Percentiles rank a stretch among this genome's conserved stretches.
These are phyloP conservation scores for Carabus problematicus DNA, from an alignment of 2,888 invertebrate genomes.

Conservation along the genomic window DNA sequence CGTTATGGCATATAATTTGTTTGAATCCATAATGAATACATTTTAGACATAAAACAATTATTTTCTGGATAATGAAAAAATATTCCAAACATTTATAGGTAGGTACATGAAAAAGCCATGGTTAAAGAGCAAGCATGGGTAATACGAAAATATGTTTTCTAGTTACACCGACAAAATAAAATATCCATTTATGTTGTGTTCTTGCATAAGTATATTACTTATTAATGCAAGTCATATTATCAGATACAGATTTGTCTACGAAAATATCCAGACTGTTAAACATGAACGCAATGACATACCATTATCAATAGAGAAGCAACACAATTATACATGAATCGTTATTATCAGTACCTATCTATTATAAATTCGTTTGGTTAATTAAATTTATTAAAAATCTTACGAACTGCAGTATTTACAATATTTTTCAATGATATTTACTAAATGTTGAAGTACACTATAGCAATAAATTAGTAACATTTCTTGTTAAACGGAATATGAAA, in stretches of 20 bases:
- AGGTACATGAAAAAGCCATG: constrained; percentile 41
- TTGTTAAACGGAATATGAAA: neutral
- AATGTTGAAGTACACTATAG: constrained; percentile 42
- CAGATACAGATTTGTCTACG: constrained; percentile 39
- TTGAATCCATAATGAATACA: constrained; percentile 32
- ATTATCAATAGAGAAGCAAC: constrained; percentile 41
- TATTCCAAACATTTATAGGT: constrained; percentile 41
- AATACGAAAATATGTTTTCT: constrained; percentile 41
- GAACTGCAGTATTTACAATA: constrained; percentile 62
- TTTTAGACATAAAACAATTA: constrained; percentile 37
- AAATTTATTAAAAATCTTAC: constrained; percentile 61
- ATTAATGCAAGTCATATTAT: constrained; percentile 33
- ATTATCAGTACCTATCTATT: constrained; percentile 59
- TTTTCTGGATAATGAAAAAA: constrained; percentile 31
- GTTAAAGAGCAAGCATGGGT: constrained; percentile 40
- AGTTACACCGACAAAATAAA: constrained; percentile 37
- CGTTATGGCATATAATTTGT: constrained; percentile 32
- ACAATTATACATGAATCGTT: constrained; percentile 42
- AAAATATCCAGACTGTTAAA: constrained; percentile 38
- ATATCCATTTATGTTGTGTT: constrained; percentile 33
- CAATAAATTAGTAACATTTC: constrained; percentile 25
- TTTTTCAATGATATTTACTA: constrained; percentile 44
- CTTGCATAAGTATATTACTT: constrained; percentile 12
- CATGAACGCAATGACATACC: constrained; percentile 39
- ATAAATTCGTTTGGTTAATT: constrained; percentile 62